Base-by-base conservation (phyloP, 1,140 invertebrate genomes). In the Lineus longissimus region DNA sequence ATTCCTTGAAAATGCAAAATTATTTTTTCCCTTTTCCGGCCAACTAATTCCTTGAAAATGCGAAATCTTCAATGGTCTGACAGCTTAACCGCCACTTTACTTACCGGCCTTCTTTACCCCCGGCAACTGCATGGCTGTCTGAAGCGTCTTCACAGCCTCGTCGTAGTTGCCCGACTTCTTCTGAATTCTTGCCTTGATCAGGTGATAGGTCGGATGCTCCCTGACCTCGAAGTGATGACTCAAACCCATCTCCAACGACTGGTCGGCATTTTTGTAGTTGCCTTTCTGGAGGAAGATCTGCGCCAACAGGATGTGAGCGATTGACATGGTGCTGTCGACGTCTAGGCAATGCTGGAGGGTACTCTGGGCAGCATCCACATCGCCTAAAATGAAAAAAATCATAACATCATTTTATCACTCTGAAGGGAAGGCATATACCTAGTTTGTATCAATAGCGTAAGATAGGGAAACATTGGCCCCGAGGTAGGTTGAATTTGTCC, bases 201-300 rank as follows among this genome's bases (percentile, higher is more conserved):
- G 85, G 82, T 97, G 91, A 78, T 93, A 98, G 70, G 94, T 83
- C 0, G 94, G 91, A 79, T 91, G 90, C 62, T 97, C 93, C 69
- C 93, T 81, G 0, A 96, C 83, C 81, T 92, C 88, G 75, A 98
- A 96, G 81, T 96, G 93, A 74, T 91, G 90, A 73, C 92, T 95
- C 0, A 97, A 81, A 62, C 90, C 93, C 62, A 90, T 86, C 84
- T 97, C 94, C 29, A 98, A 81, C 61, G 87, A 89, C 76, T 95
- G 90, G 19, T 88, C 86, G 0, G 94, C 94, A 71, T 89, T 86
- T 31, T 89, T 86, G 73, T 87, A 91, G 67, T 90, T 87, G 41
- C 88, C 86, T 78, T 92, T 88, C 59, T 82, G 74, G 13, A 87
- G 73, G 60, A 91, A 86, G 55, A 95, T 91, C 81, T 81, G 91